Evolutionary conservation across 2,113 vertebrate genomes (phyloP).

Genomic region (Arizona elegans): DNA sequence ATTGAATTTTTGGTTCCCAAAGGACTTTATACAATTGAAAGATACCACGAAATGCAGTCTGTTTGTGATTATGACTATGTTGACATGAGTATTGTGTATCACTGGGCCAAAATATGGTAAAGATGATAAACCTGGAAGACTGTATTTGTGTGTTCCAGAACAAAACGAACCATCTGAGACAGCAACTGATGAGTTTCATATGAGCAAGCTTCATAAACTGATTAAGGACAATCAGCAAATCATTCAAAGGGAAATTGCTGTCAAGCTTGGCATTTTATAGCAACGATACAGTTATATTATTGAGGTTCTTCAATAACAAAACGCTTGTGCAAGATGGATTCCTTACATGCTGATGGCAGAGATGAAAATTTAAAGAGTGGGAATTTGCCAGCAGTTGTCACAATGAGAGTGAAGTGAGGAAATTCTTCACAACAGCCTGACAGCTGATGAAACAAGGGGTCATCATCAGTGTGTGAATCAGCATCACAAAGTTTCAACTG

Average conservation of each 20-base stretch:
- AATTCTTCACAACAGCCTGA: neutral
- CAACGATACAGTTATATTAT: neutral
- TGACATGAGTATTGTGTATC: neutral
- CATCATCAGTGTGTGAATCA: neutral
- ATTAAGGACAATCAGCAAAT: neutral
- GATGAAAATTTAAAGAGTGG: neutral
- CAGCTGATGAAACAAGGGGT: neutral
- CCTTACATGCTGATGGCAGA: neutral
- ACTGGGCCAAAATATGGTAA: neutral
- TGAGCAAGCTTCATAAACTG: neutral
- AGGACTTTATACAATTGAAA: neutral
- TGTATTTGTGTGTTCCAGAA: neutral
- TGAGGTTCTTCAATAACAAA: neutral
- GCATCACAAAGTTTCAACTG: neutral
- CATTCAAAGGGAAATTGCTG: neutral
- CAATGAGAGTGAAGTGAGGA: neutral
- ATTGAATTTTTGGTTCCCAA: neutral
- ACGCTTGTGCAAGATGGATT: neutral
- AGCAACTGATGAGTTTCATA: neutral
- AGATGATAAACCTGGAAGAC: neutral
- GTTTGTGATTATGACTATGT: neutral
- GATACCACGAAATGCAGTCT: neutral
- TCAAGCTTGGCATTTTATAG: neutral
- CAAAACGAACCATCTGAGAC: neutral
- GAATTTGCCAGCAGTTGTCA: neutral